A percentile compares a stretch with the other conserved stretches of the same genome.
phyloP scores from a whole-genome alignment of 2,888 invertebrate genomes.

The Amiota communis region DNA sequence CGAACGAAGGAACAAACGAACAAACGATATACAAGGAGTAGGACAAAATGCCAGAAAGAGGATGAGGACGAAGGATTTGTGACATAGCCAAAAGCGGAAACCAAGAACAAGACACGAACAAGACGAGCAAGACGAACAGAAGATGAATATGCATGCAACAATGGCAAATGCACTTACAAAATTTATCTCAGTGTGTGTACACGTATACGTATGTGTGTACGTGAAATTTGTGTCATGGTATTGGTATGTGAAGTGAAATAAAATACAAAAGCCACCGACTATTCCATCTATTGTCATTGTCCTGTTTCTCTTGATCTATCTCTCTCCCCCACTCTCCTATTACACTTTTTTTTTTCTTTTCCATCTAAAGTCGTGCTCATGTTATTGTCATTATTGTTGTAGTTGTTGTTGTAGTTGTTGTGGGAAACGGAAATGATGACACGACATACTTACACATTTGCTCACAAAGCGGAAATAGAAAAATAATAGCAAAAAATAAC shows the following conservation, averaged over 20 bases:
- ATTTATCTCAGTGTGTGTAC: neutral
- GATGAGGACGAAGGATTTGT: no score
- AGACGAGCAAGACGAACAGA: conserved; percentile 43
- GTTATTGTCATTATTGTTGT: neutral
- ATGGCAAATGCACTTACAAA: neutral
- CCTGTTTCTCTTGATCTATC: no score
- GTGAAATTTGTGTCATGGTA: neutral
- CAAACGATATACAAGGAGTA: neutral
- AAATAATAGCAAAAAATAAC: neutral
- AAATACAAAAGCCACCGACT: no score
- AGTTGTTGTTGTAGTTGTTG: conserved; percentile 5
- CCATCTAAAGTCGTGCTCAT: no score
- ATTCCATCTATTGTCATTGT: no score
- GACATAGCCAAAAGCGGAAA: no score
- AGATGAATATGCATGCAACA: conserved; percentile 50
- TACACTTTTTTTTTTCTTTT: no score
- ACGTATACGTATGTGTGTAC: neutral
- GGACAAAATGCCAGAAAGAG: neutral
- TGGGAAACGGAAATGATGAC: conserved; percentile 51
- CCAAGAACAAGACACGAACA: no score
- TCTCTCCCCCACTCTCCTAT: no score
- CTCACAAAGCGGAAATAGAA: conserved; percentile 11
- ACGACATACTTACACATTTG: conserved; percentile 25
- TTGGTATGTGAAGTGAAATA: no score
- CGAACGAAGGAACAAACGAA: neutral